Conservation (phyloP, 2,797 vertebrate genomes). For the Cryptoblepharus egeriae region DNA sequence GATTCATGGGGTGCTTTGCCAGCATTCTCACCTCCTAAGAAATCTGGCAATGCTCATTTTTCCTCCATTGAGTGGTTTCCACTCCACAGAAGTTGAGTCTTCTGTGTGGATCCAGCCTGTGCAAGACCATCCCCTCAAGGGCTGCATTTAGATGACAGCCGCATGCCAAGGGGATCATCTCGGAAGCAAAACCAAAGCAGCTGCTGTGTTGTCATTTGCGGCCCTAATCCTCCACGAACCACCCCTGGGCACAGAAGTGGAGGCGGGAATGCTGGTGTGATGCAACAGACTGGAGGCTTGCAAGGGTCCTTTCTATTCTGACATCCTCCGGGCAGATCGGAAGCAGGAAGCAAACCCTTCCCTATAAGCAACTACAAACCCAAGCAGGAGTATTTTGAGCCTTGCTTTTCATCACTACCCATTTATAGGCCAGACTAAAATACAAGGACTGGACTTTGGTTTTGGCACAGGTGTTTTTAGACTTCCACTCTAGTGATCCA, state of each 20-base stretch:
- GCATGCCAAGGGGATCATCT: neutral
- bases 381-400: neutral
- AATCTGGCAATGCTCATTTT: neutral
- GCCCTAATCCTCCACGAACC: rapidly evolving
- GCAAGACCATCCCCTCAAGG: rapidly evolving
- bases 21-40: neutral
- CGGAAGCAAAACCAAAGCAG: neutral
- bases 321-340: neutral
- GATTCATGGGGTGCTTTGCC: neutral
- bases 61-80: rapidly evolving
- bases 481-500: neutral
- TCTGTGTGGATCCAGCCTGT: rapidly evolving
- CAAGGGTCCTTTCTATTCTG: rapidly evolving
- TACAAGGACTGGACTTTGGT: slow-evolving; percentile 50
- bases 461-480: slow-evolving; percentile 48
- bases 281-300: rapidly evolving
- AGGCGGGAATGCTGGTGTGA: neutral
- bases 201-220: rapidly evolving
- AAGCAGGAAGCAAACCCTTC: rapidly evolving
- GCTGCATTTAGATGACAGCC: neutral
- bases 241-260: neutral
- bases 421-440: slow-evolving; percentile 50
- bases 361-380: neutral
- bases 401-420: neutral
- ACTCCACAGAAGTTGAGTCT: neutral